Percentiles rank a stretch among this genome's conserved stretches.
phyloP scores from a whole-genome alignment of 1,140 invertebrate genomes.

The Atta cephalotes region DNA sequence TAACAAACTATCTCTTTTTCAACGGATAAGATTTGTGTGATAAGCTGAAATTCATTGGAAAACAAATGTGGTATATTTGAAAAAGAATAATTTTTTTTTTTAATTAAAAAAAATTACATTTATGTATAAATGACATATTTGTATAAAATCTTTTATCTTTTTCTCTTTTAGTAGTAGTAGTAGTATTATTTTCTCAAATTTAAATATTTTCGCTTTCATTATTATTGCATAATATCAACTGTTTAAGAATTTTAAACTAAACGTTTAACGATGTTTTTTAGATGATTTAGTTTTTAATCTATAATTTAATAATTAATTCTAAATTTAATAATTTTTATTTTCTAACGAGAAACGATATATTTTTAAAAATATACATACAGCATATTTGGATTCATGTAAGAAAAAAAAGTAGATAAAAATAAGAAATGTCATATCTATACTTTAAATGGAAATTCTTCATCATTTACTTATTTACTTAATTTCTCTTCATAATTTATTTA shows the following conservation, averaged over 20 bases:
- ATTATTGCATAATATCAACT: neutral
- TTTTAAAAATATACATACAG: neutral
- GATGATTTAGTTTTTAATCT: neutral
- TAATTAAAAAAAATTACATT: neutral
- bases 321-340: neutral
- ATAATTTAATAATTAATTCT: neutral
- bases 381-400: neutral
- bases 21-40: neutral
- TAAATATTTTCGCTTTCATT: neutral
- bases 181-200: neutral
- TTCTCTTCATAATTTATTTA: neutral
- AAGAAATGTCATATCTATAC: neutral
- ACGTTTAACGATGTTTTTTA: constrained; percentile 2
- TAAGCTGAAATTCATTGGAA: neutral
- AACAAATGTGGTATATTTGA: neutral
- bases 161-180: too few relatives aligned
- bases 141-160: neutral
- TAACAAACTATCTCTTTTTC: neutral
- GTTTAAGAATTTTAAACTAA: neutral
- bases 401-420: neutral
- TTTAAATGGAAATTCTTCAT: neutral
- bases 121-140: neutral
- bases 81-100: neutral
- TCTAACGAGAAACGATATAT: neutral
- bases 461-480: neutral